Conservation (phyloP, 2,888 invertebrate genomes). For the Cenopis cana region DNA sequence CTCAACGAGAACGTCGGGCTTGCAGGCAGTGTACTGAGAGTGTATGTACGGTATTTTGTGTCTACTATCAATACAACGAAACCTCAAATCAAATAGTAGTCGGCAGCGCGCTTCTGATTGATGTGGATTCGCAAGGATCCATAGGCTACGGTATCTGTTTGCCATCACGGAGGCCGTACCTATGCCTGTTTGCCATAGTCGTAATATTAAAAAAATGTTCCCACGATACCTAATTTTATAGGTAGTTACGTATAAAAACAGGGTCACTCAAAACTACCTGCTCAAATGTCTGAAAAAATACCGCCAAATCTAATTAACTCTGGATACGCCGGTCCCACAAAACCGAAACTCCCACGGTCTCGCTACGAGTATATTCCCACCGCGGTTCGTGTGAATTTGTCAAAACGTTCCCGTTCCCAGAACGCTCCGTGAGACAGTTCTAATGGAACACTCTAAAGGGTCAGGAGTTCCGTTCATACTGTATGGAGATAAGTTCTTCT, state of each 20-base stretch:
- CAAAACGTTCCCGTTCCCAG: constrained; percentile 28
- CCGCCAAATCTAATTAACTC: constrained; percentile 1
- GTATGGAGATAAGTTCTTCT: background rate
- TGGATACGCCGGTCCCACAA: constrained; percentile 1
- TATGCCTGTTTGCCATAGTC: too few relatives aligned
- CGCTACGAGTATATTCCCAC: constrained; percentile 38
- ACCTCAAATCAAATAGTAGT: too few relatives aligned
- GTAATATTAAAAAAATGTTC: too few relatives aligned
- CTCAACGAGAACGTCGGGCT: too few relatives aligned
- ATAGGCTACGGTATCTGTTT: too few relatives aligned
- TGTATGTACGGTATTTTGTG: too few relatives aligned
- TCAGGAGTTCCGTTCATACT: background rate
- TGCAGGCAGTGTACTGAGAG: too few relatives aligned
- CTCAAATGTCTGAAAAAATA: background rate
- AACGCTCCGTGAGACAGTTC: constrained; percentile 14
- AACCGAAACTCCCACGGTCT: constrained; percentile 30
- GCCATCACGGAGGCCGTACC: too few relatives aligned
- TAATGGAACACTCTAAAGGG: background rate
- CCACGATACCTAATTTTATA: background rate
- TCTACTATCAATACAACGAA: too few relatives aligned
- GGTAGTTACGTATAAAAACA: background rate
- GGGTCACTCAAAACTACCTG: background rate
- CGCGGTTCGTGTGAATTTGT: constrained; percentile 26
- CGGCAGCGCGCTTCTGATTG: too few relatives aligned
- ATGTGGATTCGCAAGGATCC: too few relatives aligned